Evolutionary conservation across 2,888 invertebrate species (phyloP).

Genomic region (Andrena chrysosceles): DNA sequence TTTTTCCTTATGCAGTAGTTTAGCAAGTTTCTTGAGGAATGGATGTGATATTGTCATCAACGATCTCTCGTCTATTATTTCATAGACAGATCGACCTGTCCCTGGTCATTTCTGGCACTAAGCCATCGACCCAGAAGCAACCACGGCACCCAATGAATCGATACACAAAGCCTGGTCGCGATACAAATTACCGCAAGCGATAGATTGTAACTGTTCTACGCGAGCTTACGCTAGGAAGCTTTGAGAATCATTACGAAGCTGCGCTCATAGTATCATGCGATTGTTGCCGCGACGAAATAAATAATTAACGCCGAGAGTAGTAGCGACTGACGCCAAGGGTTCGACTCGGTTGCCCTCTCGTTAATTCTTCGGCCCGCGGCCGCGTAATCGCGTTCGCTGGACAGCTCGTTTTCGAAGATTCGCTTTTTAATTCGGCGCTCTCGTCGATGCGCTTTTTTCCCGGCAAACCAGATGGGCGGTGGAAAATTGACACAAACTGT

Average conservation of each 20-base stretch:
- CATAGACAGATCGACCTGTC: too few relatives aligned
- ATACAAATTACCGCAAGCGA: constrained; percentile 43
- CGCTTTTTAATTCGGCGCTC: not conserved
- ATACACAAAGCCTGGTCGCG: constrained; percentile 24
- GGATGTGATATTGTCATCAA: not conserved
- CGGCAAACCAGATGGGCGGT: not conserved
- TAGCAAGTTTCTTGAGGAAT: not conserved
- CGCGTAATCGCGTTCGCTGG: not conserved
- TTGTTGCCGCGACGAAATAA: constrained; percentile 13
- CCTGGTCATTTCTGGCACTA: constrained; percentile 10
- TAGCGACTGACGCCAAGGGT: too few relatives aligned
- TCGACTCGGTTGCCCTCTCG: too few relatives aligned
- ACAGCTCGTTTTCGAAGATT: not conserved
- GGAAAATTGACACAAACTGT: constrained; percentile 18
- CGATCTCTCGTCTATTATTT: not conserved
- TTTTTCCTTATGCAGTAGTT: too few relatives aligned
- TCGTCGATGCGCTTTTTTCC: not conserved
- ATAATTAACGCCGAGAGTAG: constrained; percentile 7
- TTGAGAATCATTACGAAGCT: constrained; percentile 34
- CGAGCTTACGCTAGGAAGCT: constrained; percentile 2
- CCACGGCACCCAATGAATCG: constrained; percentile 24
- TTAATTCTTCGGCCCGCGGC: not conserved
- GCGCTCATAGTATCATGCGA: constrained; percentile 5
- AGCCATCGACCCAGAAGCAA: constrained; percentile 38
- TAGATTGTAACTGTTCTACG: constrained; percentile 11